Percentiles rank a stretch among this genome's conserved stretches.
Conservation (phyloP, 2,113 vertebrate genomes). For the chimpanzee (Pan troglodytes) region NHGRI_mPanTro3-v2.1_pri NC_072419.2:8442501-8443000, state of each 20-base stretch:
- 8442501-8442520: rapidly evolving
- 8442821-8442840: rapidly evolving
- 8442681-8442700: not conserved
- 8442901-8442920: not conserved
- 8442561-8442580: not conserved
- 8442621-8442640: not conserved
- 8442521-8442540: not conserved
- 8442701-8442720: not conserved
- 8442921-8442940: not conserved
- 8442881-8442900: not conserved
- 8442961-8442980: not conserved
- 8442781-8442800: not conserved
- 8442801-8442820: not conserved
- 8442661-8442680: not conserved
- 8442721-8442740: not conserved
- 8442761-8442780: not conserved
- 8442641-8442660: not conserved
- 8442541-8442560: not conserved
- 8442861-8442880: not conserved
- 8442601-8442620: not conserved
- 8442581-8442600: not conserved
- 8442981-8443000: not conserved
- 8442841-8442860: not conserved
- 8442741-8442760: not conserved
- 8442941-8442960: not conserved